Percentiles rank a stretch among this genome's conserved stretches.
Conservation (phyloP, 1,140 invertebrate species). For the Calephelis nemesis region DNA sequence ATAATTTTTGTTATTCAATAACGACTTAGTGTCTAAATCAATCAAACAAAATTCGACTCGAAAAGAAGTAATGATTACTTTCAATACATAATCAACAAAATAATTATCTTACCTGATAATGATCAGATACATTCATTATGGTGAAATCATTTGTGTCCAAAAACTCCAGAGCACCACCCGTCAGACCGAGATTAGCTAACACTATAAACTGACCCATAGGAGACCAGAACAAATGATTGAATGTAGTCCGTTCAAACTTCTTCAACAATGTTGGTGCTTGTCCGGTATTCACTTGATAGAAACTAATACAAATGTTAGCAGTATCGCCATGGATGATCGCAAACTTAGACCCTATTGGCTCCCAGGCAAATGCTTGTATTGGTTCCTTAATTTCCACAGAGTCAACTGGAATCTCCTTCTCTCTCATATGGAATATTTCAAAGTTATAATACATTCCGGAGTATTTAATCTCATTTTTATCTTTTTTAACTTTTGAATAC, state of each 20-base stretch:
- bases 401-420: slow-evolving; percentile 99
- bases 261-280: slow-evolving; percentile 93
- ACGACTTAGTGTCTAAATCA: too few species aligned
- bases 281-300: slow-evolving; percentile 95
- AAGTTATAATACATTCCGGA: slow-evolving; percentile 99
- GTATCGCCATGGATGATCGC: slow-evolving; percentile 97
- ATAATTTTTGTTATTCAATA: too few species aligned
- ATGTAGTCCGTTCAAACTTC: slow-evolving; percentile 94
- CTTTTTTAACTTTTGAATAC: slow-evolving; percentile 96
- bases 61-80: too few species aligned
- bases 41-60: too few species aligned
- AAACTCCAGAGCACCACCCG: slow-evolving; percentile 95
- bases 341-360: slow-evolving; percentile 97
- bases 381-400: slow-evolving; percentile 96
- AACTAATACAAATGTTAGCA: slow-evolving; percentile 93
- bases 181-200: slow-evolving; percentile 89
- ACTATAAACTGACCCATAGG: slow-evolving; percentile 97
- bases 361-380: slow-evolving; percentile 98
- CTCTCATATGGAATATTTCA: slow-evolving; percentile 98
- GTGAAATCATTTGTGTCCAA: slow-evolving; percentile 97
- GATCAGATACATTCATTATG: slow-evolving; percentile 95
- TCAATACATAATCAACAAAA: neutral
- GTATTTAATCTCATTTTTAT: slow-evolving; percentile 94
- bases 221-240: slow-evolving; percentile 98
- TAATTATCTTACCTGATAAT: slow-evolving; percentile 83